Evolutionary conservation across 2,888 invertebrate genomes (phyloP).

Genomic region (Cheilosia grossa): DNA sequence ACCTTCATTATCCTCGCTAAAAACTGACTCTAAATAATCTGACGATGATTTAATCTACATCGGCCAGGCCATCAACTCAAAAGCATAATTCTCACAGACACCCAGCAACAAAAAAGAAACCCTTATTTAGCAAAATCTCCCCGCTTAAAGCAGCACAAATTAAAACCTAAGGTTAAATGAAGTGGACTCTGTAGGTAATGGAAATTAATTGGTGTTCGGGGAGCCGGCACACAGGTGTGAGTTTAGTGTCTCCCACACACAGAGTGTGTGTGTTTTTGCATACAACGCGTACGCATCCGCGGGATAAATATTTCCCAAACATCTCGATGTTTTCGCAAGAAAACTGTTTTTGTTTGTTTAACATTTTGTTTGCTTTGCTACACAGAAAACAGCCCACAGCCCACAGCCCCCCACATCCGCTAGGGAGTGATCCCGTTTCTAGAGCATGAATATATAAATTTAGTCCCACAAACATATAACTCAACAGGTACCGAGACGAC

Average conservation of each 20-base stretch:
- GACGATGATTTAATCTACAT: no score
- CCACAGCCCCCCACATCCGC: constrained; percentile 30
- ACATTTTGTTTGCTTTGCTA: constrained; percentile 40
- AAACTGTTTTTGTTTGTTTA: constrained; percentile 42
- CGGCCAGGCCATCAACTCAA: no score
- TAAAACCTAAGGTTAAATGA: constrained; percentile 69
- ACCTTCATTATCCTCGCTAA: no score
- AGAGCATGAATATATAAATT: constrained; percentile 49
- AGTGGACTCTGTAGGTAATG: constrained; percentile 66
- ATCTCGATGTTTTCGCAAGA: constrained; percentile 26
- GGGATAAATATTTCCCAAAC: no score
- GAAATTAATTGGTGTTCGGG: constrained; percentile 63
- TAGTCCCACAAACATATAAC: constrained; percentile 54
- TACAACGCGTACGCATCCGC: constrained; percentile 25
- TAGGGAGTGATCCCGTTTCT: background rate
- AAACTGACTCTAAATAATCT: no score
- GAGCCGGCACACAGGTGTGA: constrained; percentile 40
- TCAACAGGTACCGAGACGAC: constrained; percentile 68
- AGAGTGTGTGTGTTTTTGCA: background rate
- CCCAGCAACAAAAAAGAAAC: constrained; percentile 17
- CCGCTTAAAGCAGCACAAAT: constrained; percentile 55
- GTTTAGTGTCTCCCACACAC: background rate
- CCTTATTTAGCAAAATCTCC: constrained; percentile 45
- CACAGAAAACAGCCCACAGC: constrained; percentile 5
- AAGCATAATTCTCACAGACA: background rate